Conservation (phyloP, 1,140 invertebrate genomes). For the Kradibia gibbosae region DNA sequence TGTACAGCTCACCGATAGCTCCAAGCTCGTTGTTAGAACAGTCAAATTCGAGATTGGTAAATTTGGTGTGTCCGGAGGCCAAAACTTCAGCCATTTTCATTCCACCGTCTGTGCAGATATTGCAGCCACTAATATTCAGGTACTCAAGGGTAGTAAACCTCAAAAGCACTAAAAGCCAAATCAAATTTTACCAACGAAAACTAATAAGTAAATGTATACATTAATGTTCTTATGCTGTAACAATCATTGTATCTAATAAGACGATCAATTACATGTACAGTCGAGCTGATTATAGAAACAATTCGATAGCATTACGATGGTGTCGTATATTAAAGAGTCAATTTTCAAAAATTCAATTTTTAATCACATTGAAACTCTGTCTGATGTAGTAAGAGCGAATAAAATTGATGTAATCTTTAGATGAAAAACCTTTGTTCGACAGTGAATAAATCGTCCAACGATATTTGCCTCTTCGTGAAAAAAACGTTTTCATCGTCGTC, state of each 20-base stretch:
- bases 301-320: no score
- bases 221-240: not conserved
- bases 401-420: no score
- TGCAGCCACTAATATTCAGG: slow-evolving; percentile 64
- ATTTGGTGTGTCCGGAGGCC: slow-evolving; percentile 52
- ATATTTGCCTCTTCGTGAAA: no score
- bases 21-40: slow-evolving; percentile 65
- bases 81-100: slow-evolving; percentile 59
- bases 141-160: slow-evolving; percentile 57
- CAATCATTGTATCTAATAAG: not conserved
- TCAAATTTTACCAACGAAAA: not conserved
- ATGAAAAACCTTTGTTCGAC: no score
- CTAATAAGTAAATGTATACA: not conserved
- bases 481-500: no score
- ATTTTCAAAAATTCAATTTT: no score
- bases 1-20: slow-evolving; percentile 55
- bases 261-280: no score
- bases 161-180: slow-evolving; percentile 56
- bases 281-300: no score
- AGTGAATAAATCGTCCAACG: no score
- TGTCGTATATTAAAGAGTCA: no score
- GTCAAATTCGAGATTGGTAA: slow-evolving; percentile 55
- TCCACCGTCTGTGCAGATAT: slow-evolving; percentile 56
- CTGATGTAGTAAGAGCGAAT: no score
- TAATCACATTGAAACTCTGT: no score